Conservation (phyloP, 2,113 vertebrate genomes). For the Neolamprologus ventralis region DNA sequence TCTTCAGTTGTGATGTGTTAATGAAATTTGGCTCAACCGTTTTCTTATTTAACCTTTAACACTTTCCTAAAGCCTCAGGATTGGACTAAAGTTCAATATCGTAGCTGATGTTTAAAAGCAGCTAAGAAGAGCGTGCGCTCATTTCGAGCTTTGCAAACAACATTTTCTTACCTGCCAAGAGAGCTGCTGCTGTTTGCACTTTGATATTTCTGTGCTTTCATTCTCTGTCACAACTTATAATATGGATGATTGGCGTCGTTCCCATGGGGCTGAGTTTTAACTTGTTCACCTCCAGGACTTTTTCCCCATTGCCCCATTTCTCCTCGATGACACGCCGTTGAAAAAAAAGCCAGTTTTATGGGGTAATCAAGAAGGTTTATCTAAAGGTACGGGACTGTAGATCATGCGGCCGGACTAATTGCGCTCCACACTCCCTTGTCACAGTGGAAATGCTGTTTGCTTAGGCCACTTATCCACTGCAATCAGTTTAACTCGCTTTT, state of each 20-base stretch:
- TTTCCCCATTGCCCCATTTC: conserved; percentile 14
- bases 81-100: background rate
- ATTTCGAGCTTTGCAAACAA: background rate
- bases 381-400: conserved; percentile 50
- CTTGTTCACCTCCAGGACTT: conserved; percentile 37
- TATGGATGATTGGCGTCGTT: conserved; percentile 17
- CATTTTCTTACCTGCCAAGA: background rate
- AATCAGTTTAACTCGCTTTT: conserved; percentile 52
- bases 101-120: background rate
- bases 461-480: conserved; percentile 41
- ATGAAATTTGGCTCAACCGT: background rate
- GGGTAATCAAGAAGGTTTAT: conserved; percentile 57
- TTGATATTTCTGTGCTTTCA: background rate
- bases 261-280: conserved; percentile 12
- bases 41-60: background rate
- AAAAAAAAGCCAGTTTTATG: conserved; percentile 48
- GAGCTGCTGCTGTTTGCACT: background rate
- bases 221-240: conserved; percentile 2
- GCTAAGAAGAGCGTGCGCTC: background rate
- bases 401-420: conserved; percentile 36
- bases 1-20: background rate
- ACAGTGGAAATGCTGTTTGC: conserved; percentile 42
- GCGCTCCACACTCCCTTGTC: conserved; percentile 16
- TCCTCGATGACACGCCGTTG: conserved; percentile 35
- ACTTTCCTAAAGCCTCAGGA: background rate